Conservation (phyloP, 2,113 vertebrate species). For the Ochotona curzoniae region DNA sequence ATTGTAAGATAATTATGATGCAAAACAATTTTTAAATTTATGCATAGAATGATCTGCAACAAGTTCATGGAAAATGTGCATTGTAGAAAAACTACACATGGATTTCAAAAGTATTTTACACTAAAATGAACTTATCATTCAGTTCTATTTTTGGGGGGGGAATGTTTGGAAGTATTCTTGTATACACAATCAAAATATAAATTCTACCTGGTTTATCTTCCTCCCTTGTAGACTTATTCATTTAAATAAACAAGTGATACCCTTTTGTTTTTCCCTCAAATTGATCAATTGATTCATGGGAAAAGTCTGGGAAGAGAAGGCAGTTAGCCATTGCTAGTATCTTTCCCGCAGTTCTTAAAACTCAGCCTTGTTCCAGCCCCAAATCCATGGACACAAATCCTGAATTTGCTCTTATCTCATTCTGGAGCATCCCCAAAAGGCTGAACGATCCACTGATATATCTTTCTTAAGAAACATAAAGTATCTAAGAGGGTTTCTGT, state of each 20-base stretch:
- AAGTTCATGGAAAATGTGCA: too few species aligned
- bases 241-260: slow-evolving; percentile 45
- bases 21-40: too few species aligned
- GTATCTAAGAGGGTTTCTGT: neutral
- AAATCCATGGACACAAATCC: neutral
- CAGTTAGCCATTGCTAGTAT: neutral
- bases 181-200: neutral
- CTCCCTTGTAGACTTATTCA: neutral
- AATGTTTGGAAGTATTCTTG: neutral
- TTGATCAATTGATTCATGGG: neutral
- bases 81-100: too few species aligned
- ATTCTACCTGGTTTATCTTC: neutral
- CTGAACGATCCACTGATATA: neutral
- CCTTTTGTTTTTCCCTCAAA: neutral
- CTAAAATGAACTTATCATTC: too few species aligned
- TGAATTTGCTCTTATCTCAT: neutral
- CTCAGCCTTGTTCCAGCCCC: neutral
- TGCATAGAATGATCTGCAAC: too few species aligned
- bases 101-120: too few species aligned
- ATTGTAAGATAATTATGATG: too few species aligned
- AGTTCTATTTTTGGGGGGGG: too few species aligned
- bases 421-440: neutral
- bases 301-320: neutral
- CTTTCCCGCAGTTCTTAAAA: neutral
- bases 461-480: slow-evolving; percentile 26